Evolutionary conservation across 2,797 vertebrate genomes (phyloP).

Genomic region (Sparidentex hasta): DNA sequence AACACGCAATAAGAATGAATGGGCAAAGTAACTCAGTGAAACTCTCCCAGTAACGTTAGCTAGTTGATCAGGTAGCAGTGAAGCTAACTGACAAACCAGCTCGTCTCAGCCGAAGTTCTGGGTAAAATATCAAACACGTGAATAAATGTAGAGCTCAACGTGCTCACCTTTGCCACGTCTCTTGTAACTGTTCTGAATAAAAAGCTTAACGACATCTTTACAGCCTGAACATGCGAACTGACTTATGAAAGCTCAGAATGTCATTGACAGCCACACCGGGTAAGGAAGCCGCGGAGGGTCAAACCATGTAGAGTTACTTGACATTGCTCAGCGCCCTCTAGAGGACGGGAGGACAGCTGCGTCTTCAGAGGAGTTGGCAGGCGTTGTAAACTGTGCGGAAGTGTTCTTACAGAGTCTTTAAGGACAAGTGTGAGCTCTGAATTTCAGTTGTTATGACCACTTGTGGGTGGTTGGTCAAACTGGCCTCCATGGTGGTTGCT

Average conservation of each 20-base stretch:
- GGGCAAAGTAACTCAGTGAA: neutral
- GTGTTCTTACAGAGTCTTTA: too few species aligned
- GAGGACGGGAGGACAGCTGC: conserved; percentile 57
- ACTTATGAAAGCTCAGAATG: conserved; percentile 68
- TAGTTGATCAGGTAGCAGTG: neutral
- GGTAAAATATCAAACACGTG: neutral
- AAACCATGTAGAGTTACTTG: neutral
- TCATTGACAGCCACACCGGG: conserved; percentile 83
- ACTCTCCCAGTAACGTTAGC: neutral
- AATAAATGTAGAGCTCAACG: neutral
- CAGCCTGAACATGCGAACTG: neutral
- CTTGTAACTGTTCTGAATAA: conserved; percentile 67
- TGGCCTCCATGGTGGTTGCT: too few species aligned
- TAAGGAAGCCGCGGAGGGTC: conserved; percentile 64
- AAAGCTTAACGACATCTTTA: conserved; percentile 76
- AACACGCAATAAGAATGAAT: neutral
- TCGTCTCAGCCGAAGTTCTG: neutral
- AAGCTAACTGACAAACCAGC: conserved; percentile 4
- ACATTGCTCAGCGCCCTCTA: conserved; percentile 52
- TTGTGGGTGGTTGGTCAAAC: too few species aligned
- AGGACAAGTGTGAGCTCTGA: too few species aligned
- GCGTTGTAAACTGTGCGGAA: too few species aligned
- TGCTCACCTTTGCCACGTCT: conserved; percentile 77
- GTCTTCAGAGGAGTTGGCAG: neutral
- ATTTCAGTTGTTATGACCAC: too few species aligned